These are phyloP conservation scores for Leptestheria dahalacensis DNA, from an alignment of 1,140 invertebrate species.

Conservation along the genomic window DNA sequence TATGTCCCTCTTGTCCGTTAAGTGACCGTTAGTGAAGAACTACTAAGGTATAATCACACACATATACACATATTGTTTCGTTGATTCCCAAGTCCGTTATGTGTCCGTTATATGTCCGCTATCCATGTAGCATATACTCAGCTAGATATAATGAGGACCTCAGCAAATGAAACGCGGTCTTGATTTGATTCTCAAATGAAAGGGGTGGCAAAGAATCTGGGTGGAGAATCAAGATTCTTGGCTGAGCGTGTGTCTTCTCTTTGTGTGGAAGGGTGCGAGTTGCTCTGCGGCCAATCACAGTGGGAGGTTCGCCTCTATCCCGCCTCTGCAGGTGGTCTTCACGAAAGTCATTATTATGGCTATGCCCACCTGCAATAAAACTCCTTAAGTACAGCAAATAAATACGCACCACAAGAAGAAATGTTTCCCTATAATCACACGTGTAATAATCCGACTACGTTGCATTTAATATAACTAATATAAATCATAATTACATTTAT, in stretches of 20 bases:
- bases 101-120: slow-evolving; percentile 6
- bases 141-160: slow-evolving; percentile 12
- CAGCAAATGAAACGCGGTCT: too few species aligned
- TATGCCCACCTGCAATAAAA: not conserved
- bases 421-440: too few species aligned
- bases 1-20: too few species aligned
- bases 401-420: not conserved
- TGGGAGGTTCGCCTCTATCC: slow-evolving; percentile 12
- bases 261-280: slow-evolving; percentile 14
- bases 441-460: too few species aligned
- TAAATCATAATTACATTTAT: too few species aligned
- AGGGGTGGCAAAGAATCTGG: slow-evolving; percentile 7
- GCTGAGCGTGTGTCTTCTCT: not conserved
- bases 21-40: too few species aligned
- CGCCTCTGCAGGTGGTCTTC: slow-evolving; percentile 15
- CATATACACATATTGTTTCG: too few species aligned
- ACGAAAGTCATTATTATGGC: slow-evolving; percentile 6
- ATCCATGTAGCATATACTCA: slow-evolving; percentile 5
- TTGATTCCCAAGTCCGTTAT: too few species aligned
- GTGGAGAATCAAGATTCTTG: too few species aligned
- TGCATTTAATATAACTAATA: too few species aligned
- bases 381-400: not conserved
- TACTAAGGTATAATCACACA: too few species aligned
- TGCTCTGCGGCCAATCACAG: slow-evolving; percentile 13
- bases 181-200: not conserved